Evolutionary conservation across 2,888 invertebrate genomes (phyloP), one percentile per base, ranked within the genome.

Genomic region (Philereme vetulata): DNA sequence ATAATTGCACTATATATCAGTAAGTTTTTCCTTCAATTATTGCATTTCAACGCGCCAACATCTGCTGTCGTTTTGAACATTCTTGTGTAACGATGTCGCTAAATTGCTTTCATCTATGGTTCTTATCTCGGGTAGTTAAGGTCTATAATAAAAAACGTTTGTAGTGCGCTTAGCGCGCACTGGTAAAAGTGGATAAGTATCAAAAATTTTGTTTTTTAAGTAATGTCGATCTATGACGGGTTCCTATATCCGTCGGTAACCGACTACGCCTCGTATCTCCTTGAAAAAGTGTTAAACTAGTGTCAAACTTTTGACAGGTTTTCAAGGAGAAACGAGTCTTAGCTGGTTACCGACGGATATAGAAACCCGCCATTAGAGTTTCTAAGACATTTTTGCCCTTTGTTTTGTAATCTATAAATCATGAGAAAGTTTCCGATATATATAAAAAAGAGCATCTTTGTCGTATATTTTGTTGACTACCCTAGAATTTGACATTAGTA

Each of bases 1-100:
- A 85, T 86, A 89, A 88, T 88, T 86, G 86, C 76, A 81, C 80
- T 79, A 88, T 84, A 87, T 85, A 86, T 86, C 80, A 85, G 77
- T 66, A 68, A 67, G 81, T 88, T 90, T 90, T 89, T 86, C 77
- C 80, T 72, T 78, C 85, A 88, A 90, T 90, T 86, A 90, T 84
- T 80, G 84, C 86, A 86, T 88, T 86, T 83, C 77, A 74, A 70
- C 62, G 72, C 68, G 66, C 68, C 67, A 74, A 74, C 81, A 77
- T 82, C 79, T 76, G 74, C 76, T 70, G 76, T 65, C 79, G 76
- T 78, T 87, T 81, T 72, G 74, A 74, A 78, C 80, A 87, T 90
- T 84, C 86, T 77, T 77, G 67, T 66, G 75, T 84, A 86, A 88
- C 76, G 77, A 86, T 80, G 38, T 51, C 48, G 43, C 33, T 34